These are phyloP conservation scores for Autographa gamma DNA, from an alignment of 2,888 invertebrate genomes.

Conservation along the genomic window DNA sequence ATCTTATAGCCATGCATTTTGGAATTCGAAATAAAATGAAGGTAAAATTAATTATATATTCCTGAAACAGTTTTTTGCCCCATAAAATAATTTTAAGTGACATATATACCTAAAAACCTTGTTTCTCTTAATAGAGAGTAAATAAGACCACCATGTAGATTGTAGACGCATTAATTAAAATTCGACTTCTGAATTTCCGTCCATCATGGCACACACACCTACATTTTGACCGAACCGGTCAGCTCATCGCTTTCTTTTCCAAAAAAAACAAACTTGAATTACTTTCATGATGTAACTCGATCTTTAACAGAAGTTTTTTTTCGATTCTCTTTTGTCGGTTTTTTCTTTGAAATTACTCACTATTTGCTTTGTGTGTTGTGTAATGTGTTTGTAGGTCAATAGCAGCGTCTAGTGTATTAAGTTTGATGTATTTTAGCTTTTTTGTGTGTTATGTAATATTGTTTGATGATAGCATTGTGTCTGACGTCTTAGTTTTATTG, in stretches of 20 bases:
- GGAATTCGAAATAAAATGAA: too few relatives aligned
- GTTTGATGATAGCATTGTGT: conserved; percentile 7
- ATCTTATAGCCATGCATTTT: too few relatives aligned
- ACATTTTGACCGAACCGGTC: conserved; percentile 42
- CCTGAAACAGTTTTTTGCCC: too few relatives aligned
- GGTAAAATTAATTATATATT: too few relatives aligned
- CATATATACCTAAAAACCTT: too few relatives aligned
- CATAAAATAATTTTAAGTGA: too few relatives aligned
- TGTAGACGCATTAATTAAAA: neutral
- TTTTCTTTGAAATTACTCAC: conserved; percentile 50
- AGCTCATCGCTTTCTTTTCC: conserved; percentile 58
- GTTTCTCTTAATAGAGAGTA: too few relatives aligned
- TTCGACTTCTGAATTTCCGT: neutral
- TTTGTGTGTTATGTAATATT: conserved; percentile 30
- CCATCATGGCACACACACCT: conserved; percentile 9
- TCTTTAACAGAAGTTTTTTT: conserved; percentile 42
- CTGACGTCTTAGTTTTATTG: neutral
- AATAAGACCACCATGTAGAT: too few relatives aligned
- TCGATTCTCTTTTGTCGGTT: conserved; percentile 38
- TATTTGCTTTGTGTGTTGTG: conserved; percentile 57
- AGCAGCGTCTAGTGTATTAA: conserved; percentile 52
- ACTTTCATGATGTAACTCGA: conserved; percentile 65
- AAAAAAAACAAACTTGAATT: conserved; percentile 43
- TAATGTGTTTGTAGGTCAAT: conserved; percentile 69
- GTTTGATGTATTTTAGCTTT: conserved; percentile 29